Conservation (phyloP, 2,797 vertebrate species). For the Lacerta agilis region DNA sequence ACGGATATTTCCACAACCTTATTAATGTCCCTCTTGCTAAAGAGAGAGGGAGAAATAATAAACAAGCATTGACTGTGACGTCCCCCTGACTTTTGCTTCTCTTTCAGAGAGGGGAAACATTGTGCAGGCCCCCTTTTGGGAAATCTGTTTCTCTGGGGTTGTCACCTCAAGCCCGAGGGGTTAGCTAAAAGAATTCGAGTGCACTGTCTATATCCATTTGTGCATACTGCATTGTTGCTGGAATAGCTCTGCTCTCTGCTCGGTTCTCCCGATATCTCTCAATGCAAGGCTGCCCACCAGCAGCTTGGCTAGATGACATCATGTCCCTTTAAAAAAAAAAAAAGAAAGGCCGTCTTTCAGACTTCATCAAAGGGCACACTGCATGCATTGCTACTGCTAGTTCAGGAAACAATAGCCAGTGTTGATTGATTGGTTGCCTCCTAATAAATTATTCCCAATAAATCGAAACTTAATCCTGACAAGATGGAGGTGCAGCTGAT, state of each 20-base stretch:
- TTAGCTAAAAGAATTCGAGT: slow-evolving; percentile 37
- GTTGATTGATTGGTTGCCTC: not conserved
- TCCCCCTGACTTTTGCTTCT: slow-evolving; percentile 52
- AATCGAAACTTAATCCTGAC: too few relatives aligned
- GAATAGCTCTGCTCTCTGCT: not conserved
- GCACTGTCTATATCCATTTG: slow-evolving; percentile 46
- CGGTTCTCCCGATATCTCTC: not conserved
- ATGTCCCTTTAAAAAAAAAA: not conserved
- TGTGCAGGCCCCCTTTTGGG: slow-evolving; percentile 31
- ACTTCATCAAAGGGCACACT: not conserved
- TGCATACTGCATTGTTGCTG: slow-evolving; percentile 17
- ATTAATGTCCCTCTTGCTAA: slow-evolving; percentile 20
- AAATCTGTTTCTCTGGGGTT: slow-evolving; percentile 43
- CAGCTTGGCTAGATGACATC: not conserved
- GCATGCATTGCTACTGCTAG: not conserved
- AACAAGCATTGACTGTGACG: slow-evolving; percentile 57
- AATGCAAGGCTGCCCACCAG: not conserved
- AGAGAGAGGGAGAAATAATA: slow-evolving; percentile 29
- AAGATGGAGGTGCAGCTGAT: too few relatives aligned
- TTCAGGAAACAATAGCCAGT: not conserved
- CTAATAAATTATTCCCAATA: not conserved
- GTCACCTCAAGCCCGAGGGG: slow-evolving; percentile 48
- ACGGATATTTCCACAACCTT: slow-evolving; percentile 25
- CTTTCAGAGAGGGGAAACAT: slow-evolving; percentile 26
- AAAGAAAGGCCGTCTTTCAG: not conserved